A percentile compares a stretch with the other conserved stretches of the same genome.
Evolutionary conservation across 2,113 vertebrate genomes (phyloP).

Genomic region (Microtus richardsoni): DNA sequence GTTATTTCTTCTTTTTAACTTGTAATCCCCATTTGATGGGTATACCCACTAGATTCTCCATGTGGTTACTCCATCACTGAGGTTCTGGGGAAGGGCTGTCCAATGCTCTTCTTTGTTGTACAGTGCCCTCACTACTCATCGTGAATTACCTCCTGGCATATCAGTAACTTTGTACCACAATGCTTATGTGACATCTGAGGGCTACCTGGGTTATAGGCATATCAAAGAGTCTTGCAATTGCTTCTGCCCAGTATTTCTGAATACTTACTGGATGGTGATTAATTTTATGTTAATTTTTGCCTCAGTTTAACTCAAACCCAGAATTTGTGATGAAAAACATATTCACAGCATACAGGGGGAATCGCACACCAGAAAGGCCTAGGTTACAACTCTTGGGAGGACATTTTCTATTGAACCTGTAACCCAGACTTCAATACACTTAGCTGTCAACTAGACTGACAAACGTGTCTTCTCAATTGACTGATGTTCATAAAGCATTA

Average conservation of each 20-base stretch:
- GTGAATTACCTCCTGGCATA: background rate
- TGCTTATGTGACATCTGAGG: background rate
- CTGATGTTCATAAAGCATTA: background rate
- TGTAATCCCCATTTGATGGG: background rate
- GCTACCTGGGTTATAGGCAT: constrained; percentile 15
- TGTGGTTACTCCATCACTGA: constrained; percentile 23
- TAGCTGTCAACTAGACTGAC: background rate
- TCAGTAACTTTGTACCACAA: background rate
- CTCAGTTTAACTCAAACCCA: background rate
- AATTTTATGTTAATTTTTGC: constrained; percentile 43
- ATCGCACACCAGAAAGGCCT: background rate
- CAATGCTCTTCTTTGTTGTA: background rate
- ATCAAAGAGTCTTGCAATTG: constrained; percentile 2
- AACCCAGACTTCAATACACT: background rate
- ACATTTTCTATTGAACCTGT: background rate
- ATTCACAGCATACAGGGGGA: too few relatives aligned
- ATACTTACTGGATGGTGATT: background rate
- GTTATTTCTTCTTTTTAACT: constrained; percentile 8
- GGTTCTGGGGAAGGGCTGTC: background rate
- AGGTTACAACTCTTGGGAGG: background rate
- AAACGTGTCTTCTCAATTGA: background rate
- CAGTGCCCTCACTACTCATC: background rate
- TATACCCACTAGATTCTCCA: background rate
- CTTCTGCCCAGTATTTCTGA: background rate
- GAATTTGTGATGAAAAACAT: background rate